Conservation (phyloP, 2,797 vertebrate genomes). For the Platalea minor region DNA sequence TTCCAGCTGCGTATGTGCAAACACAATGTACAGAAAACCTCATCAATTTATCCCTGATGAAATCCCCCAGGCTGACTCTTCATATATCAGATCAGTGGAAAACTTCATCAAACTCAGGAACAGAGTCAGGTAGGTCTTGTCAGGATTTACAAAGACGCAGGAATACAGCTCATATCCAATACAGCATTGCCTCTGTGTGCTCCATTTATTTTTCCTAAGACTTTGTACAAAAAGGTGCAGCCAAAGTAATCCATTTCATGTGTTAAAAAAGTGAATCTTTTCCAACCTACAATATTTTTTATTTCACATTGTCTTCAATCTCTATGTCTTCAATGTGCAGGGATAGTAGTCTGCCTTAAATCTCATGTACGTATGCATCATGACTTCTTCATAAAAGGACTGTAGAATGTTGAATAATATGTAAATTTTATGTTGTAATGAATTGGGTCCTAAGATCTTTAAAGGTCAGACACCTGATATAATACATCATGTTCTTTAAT, state of each 20-base stretch:
- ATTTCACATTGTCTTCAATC: conserved; percentile 41
- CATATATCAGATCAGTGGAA: conserved; percentile 19
- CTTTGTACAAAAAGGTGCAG: neutral
- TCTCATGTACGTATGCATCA: conserved; percentile 67
- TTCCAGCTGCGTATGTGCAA: neutral
- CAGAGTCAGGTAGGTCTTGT: conserved; percentile 15
- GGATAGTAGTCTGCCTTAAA: conserved; percentile 44
- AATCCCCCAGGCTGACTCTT: neutral
- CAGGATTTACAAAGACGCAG: conserved; percentile 22
- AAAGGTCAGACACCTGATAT: conserved; percentile 84
- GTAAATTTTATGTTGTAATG: conserved; percentile 85
- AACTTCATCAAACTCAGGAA: neutral
- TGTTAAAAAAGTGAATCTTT: conserved; percentile 44
- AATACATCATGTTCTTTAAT: conserved; percentile 84
- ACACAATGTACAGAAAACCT: neutral
- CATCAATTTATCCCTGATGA: conserved; percentile 1
- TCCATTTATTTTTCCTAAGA: conserved; percentile 30
- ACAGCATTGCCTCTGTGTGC: neutral
- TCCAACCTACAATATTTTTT: conserved; percentile 26
- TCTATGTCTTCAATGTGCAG: conserved; percentile 12
- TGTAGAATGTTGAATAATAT: conserved; percentile 81
- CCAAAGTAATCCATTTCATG: conserved; percentile 8
- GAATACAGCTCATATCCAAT: neutral
- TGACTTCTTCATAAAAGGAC: conserved; percentile 78
- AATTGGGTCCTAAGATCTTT: conserved; percentile 84